Evolutionary conservation across 2,797 vertebrate genomes (phyloP).

Genomic region (Tapirus indicus): DNA sequence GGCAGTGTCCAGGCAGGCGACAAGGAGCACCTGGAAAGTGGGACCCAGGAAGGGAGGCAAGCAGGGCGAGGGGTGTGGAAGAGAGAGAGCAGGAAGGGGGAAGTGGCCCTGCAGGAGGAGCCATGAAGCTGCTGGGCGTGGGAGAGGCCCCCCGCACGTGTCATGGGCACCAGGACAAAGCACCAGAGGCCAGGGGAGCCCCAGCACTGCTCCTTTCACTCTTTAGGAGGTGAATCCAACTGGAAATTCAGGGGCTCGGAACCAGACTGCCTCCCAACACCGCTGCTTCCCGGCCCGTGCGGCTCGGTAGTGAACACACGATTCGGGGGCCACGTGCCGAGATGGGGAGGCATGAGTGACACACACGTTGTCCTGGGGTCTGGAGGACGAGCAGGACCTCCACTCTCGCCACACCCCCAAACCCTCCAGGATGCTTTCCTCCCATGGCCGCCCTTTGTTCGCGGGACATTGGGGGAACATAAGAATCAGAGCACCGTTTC

Average conservation of each 20-base stretch:
- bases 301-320: fast-evolving
- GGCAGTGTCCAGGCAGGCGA: background rate
- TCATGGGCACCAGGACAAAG: background rate
- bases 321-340: fast-evolving
- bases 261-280: background rate
- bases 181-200: background rate
- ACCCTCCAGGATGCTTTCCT: background rate
- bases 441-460: fast-evolving
- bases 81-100: background rate
- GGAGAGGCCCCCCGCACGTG: background rate
- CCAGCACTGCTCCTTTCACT: background rate
- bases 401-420: background rate
- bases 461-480: background rate
- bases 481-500: background rate
- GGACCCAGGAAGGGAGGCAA: background rate
- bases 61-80: background rate
- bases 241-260: background rate
- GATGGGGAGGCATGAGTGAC: fast-evolving
- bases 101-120: background rate
- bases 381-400: background rate
- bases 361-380: background rate
- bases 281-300: background rate
- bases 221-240: background rate
- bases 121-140: fast-evolving
- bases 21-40: background rate